Evolutionary conservation across 2,888 invertebrate genomes (phyloP).

Genomic region (Idaea biselata): DNA sequence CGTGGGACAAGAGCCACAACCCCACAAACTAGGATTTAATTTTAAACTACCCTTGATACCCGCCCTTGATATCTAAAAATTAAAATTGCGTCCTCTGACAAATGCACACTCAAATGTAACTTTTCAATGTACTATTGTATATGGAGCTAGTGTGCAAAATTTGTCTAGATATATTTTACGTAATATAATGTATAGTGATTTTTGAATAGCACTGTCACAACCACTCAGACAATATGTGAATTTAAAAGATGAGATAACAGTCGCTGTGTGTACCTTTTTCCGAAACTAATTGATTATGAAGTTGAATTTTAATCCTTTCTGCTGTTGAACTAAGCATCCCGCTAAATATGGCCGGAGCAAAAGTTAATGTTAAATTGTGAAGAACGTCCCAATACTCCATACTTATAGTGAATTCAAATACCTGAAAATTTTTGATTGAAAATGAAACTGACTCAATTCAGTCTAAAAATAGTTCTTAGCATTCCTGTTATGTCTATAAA

Average conservation of each 20-base stretch:
- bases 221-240: background rate
- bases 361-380: background rate
- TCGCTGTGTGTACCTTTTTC: background rate
- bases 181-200: too few relatives aligned
- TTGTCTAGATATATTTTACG: too few relatives aligned
- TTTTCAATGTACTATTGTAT: too few relatives aligned
- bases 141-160: background rate
- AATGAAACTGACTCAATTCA: too few relatives aligned
- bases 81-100: too few relatives aligned
- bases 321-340: constrained; percentile 11
- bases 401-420: background rate
- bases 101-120: too few relatives aligned
- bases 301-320: constrained; percentile 9
- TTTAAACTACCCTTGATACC: too few relatives aligned
- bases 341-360: constrained; percentile 13
- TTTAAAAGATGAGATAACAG: background rate
- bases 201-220: background rate
- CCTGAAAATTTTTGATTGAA: constrained; percentile 4
- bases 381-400: background rate
- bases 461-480: too few relatives aligned
- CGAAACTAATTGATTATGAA: constrained; percentile 12
- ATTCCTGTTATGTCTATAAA: too few relatives aligned
- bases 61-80: too few relatives aligned
- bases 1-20: too few relatives aligned
- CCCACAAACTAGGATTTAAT: too few relatives aligned